These are phyloP conservation scores for Drosophila setifemur DNA, from an alignment of 1,140 invertebrate species.

Conservation along the genomic window DNA sequence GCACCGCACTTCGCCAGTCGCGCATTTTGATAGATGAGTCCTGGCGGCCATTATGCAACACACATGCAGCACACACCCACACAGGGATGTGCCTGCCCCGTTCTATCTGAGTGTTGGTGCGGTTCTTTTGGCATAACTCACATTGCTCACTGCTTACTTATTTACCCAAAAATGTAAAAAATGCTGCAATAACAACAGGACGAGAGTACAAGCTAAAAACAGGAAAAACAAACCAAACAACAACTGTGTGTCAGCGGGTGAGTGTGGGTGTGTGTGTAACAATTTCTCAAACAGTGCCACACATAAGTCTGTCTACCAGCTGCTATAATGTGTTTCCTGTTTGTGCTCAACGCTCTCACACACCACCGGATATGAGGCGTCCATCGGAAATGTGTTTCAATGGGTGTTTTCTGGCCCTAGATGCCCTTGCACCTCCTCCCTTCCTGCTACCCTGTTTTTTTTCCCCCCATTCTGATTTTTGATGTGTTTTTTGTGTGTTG, in stretches of 20 bases:
- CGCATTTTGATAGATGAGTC: slow-evolving; percentile 77
- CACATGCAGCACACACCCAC: slow-evolving; percentile 12
- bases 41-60: slow-evolving; percentile 73
- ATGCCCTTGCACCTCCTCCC: slow-evolving; percentile 3
- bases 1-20: slow-evolving; percentile 50
- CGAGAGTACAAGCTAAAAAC: slow-evolving; percentile 50
- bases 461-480: background rate
- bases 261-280: slow-evolving; percentile 62
- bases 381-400: slow-evolving; percentile 46
- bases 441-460: slow-evolving; percentile 1
- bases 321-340: slow-evolving; percentile 80
- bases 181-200: slow-evolving; percentile 61
- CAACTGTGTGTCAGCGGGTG: slow-evolving; percentile 56
- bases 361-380: slow-evolving; percentile 71
- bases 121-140: slow-evolving; percentile 72
- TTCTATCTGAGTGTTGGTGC: slow-evolving; percentile 20
- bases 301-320: slow-evolving; percentile 79
- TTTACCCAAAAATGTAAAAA: slow-evolving; percentile 69
- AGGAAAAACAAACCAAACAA: slow-evolving; percentile 16
- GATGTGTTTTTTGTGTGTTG: slow-evolving; percentile 18
- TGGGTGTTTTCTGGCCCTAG: slow-evolving; percentile 26
- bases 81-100: background rate
- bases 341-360: slow-evolving; percentile 75
- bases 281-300: slow-evolving; percentile 79
- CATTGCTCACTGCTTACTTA: slow-evolving; percentile 61